A percentile compares a stretch with the other conserved stretches of the same genome.
Evolutionary conservation across 2,797 vertebrate species (phyloP).

Genomic region (Buceros bicornis): DNA sequence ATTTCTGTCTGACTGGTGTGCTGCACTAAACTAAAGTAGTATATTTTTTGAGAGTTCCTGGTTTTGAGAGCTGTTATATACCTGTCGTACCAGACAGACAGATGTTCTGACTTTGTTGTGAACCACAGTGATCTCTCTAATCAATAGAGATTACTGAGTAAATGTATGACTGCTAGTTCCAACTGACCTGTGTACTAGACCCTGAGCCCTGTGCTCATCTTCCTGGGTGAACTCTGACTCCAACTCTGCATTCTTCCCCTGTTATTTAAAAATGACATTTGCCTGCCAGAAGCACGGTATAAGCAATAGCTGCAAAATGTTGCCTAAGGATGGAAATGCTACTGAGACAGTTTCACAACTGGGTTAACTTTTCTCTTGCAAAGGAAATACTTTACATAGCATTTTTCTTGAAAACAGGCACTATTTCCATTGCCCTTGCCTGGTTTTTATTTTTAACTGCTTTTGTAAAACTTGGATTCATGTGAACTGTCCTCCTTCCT

Average conservation of each 20-base stretch:
- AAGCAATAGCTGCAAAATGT: constrained; percentile 35
- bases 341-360: constrained; percentile 33
- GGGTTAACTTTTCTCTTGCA: constrained; percentile 27
- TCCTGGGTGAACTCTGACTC: constrained; percentile 50
- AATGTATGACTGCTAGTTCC: neutral
- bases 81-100: constrained; percentile 16
- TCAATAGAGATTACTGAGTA: constrained; percentile 23
- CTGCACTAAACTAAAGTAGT: neutral
- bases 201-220: neutral
- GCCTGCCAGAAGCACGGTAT: constrained; percentile 6
- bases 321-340: constrained; percentile 53
- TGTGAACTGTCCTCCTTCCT: neutral
- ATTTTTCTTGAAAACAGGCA: constrained; percentile 6
- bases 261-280: constrained; percentile 49
- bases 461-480: neutral
- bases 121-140: constrained; percentile 8
- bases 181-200: constrained; percentile 1
- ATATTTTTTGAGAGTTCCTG: neutral
- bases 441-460: neutral
- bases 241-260: neutral
- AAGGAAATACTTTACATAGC: constrained; percentile 28
- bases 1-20: neutral
- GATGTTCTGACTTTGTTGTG: neutral
- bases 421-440: neutral
- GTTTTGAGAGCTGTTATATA: constrained; percentile 9